These are phyloP conservation scores for Unio delphinus DNA, from an alignment of 2,888 invertebrate species.

Conservation along the genomic window DNA sequence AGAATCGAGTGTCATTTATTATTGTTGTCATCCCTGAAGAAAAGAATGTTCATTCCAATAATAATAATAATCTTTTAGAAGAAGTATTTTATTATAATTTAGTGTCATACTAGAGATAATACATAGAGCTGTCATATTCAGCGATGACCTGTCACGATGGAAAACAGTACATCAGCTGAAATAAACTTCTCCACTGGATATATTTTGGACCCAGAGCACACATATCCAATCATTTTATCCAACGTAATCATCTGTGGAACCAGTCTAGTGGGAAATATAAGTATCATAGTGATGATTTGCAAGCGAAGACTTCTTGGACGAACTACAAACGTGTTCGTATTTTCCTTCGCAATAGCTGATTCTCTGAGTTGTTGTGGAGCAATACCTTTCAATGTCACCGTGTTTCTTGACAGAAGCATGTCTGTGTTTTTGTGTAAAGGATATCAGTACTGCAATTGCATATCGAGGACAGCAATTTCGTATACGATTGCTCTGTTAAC, in stretches of 20 bases:
- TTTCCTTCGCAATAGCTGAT: constrained; percentile 59
- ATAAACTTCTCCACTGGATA: no score
- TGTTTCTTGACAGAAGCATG: constrained; percentile 22
- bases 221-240: constrained; percentile 21
- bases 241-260: constrained; percentile 31
- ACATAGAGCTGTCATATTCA: no score
- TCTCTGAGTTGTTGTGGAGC: constrained; percentile 32
- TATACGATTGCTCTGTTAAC: constrained; percentile 46
- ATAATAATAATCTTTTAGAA: no score
- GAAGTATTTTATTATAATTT: no score
- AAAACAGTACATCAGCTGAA: no score
- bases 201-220: no score
- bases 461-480: constrained; percentile 55
- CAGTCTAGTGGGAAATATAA: constrained; percentile 47
- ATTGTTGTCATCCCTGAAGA: no score
- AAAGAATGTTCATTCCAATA: no score
- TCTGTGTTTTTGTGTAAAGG: constrained; percentile 50
- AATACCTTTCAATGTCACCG: constrained; percentile 26
- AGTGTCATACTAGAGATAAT: no score
- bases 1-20: no score
- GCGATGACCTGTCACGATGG: no score
- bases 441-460: constrained; percentile 48
- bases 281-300: constrained; percentile 47
- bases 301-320: constrained; percentile 52
- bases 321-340: constrained; percentile 60